phyloP scores from a whole-genome alignment of 2,888 invertebrate species.

The Erannis defoliaria region DNA sequence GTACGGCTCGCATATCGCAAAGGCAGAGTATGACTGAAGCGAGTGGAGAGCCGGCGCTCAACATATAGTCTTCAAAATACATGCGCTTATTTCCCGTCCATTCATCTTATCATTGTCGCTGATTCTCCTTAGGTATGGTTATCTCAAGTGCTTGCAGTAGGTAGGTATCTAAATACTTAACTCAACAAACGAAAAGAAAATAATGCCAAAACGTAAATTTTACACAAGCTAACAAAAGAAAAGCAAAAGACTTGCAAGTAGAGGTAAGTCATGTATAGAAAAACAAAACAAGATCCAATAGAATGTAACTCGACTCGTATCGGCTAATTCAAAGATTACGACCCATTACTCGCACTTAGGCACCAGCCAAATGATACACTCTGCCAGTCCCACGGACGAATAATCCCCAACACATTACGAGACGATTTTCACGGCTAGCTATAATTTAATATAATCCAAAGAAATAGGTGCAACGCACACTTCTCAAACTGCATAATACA shows the following conservation, averaged over 20 bases:
- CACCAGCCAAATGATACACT: constrained; percentile 79
- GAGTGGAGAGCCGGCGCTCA: too few relatives aligned
- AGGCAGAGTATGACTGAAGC: too few relatives aligned
- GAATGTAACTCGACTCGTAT: constrained; percentile 60
- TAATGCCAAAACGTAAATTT: constrained; percentile 1
- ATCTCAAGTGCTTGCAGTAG: too few relatives aligned
- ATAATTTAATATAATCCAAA: constrained; percentile 87
- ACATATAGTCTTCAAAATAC: too few relatives aligned
- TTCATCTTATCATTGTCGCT: too few relatives aligned
- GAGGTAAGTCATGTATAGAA: constrained; percentile 51
- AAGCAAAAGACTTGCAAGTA: constrained; percentile 30
- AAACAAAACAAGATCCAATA: constrained; percentile 76
- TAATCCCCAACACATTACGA: constrained; percentile 83
- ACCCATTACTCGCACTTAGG: constrained; percentile 78
- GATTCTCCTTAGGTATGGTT: too few relatives aligned
- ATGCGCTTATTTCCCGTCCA: too few relatives aligned
- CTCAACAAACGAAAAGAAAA: too few relatives aligned
- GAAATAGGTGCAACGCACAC: constrained; percentile 78
- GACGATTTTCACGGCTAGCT: constrained; percentile 85
- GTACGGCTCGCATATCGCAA: too few relatives aligned
- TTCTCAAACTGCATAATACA: constrained; percentile 51
- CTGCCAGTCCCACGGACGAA: constrained; percentile 78
- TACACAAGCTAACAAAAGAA: constrained; percentile 29
- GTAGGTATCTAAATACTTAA: too few relatives aligned
- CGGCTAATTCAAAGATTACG: constrained; percentile 81